Conservation (phyloP, 2,888 invertebrate species). For the Dryadula phaetusa region DNA sequence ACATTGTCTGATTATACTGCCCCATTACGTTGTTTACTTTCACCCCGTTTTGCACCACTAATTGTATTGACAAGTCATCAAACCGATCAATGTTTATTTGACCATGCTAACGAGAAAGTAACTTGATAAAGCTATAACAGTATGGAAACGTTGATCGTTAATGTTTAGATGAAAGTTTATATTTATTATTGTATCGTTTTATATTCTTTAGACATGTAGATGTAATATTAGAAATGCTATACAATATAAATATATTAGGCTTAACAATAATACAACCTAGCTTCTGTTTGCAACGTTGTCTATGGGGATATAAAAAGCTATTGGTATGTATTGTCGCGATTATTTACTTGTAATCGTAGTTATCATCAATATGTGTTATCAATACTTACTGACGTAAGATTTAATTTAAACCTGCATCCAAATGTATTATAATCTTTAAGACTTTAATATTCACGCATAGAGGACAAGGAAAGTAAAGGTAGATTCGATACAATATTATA, state of each 20-base stretch:
- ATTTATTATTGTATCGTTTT: constrained; percentile 17
- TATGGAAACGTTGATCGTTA: constrained; percentile 15
- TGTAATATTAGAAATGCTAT: not conserved
- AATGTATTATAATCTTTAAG: too few relatives aligned
- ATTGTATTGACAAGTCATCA: constrained; percentile 46
- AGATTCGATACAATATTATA: too few relatives aligned
- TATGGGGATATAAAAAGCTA: too few relatives aligned
- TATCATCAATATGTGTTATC: too few relatives aligned
- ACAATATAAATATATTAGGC: not conserved
- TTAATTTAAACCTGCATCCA: too few relatives aligned
- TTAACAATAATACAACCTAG: too few relatives aligned
- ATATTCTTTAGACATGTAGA: not conserved
- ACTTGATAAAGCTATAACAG: constrained; percentile 40
- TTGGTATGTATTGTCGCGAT: too few relatives aligned
- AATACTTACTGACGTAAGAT: too few relatives aligned
- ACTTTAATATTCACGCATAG: too few relatives aligned
- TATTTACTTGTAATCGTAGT: too few relatives aligned
- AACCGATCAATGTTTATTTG: constrained; percentile 43
- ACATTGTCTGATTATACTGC: constrained; percentile 6
- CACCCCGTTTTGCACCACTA: constrained; percentile 26
- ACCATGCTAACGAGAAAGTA: constrained; percentile 49
- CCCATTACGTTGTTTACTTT: constrained; percentile 28
- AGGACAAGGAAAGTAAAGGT: too few relatives aligned
- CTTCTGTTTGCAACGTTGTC: too few relatives aligned
- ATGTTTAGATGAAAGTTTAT: constrained; percentile 22